Evolutionary conservation across 1,140 invertebrate genomes (phyloP), one percentile per base, ranked within the genome.

Genomic region (Dreissena polymorpha): DNA sequence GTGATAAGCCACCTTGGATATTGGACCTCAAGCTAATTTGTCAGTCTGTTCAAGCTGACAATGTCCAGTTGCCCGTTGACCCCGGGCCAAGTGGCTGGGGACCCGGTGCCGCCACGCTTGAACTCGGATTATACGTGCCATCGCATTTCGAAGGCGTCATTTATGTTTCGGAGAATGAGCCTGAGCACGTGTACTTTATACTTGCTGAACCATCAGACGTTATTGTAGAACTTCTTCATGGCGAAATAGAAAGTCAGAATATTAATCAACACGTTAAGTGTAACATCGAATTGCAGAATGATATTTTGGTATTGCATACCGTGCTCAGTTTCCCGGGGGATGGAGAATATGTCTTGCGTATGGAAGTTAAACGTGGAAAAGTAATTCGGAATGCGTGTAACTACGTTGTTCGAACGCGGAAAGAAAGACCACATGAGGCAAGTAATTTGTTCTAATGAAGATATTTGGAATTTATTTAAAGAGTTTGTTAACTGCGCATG

Each of bases 1-100:
- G 63, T 13, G 50, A 64, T 39, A 73, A 82, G 10, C 79, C 79
- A 3, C 79, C 79, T 10, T 82, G 79, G 79, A 82, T 82, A 25
- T 51, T 82, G 29, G 79, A 82, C 27, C 57, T 74, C 0, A 13
- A 57, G n/a, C 23, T 82, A 13, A 50, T 10, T 29, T 82, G 79
- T 65, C 39, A 73, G 8, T 57, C 64, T n/a, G 49, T 82, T 0
- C 18, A 39, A 5, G 68, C 49, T 12, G 10, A 74, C 55, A 10
- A 21, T 0, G 6, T 64, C 3, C 79, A 70, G 12, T 27, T 82
- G 10, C 79, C 79, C 13, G 73, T 82, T 67, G 79, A 82, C 13
- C 79, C 79, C 13, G 70, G 70, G 49, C n/a, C 60, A 18, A 25
- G 73, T 27, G 79, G 79, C 67, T 82, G 79, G 79, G 79, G 79